Evolutionary conservation across 2,888 invertebrate genomes (phyloP).

Genomic region (Sisyra nigra): DNA sequence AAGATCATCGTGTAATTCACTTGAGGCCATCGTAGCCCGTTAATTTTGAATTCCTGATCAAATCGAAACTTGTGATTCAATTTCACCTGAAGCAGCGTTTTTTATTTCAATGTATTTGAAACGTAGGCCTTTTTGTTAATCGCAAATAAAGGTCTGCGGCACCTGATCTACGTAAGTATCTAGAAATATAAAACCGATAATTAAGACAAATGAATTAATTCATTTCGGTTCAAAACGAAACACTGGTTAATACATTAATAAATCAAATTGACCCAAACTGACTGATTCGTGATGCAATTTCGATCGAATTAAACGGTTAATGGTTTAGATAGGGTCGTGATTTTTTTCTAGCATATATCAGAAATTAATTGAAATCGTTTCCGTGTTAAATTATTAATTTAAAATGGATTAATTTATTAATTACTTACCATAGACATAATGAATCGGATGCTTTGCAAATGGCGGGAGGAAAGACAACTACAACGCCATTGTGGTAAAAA

Average conservation of each 20-base stretch:
- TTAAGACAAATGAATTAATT: background rate
- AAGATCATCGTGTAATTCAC: slow-evolving; percentile 18
- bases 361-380: too few species aligned
- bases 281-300: too few species aligned
- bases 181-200: slow-evolving; percentile 1
- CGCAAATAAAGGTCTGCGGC: slow-evolving; percentile 1
- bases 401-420: slow-evolving; percentile 9
- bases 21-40: slow-evolving; percentile 15
- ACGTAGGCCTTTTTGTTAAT: slow-evolving; percentile 4
- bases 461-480: slow-evolving; percentile 21
- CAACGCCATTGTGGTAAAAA: slow-evolving; percentile 5
- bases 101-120: background rate
- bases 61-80: background rate
- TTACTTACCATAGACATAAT: slow-evolving; percentile 30
- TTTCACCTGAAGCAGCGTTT: too few species aligned
- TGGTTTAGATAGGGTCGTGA: too few species aligned
- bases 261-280: too few species aligned
- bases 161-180: slow-evolving; percentile 4
- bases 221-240: too few species aligned
- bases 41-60: background rate
- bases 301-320: too few species aligned
- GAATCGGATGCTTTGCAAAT: slow-evolving; percentile 29
- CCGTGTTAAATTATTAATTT: background rate
- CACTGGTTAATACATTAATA: too few species aligned
- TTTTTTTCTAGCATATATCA: too few species aligned